Evolutionary conservation across 2,888 invertebrate genomes (phyloP).

Genomic region (Schizaphis graminum): DNA sequence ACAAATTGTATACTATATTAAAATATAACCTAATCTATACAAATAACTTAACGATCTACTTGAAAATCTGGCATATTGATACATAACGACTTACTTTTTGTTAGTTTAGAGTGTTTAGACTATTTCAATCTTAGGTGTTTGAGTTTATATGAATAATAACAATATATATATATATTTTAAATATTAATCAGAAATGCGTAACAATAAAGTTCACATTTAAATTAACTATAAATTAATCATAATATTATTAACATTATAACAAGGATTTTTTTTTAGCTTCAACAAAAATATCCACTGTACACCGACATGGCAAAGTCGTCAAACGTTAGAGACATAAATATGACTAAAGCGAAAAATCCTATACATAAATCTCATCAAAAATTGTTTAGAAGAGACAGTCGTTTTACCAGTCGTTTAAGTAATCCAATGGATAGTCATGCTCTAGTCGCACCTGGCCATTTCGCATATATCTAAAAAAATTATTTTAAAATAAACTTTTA

Average conservation of each 20-base stretch:
- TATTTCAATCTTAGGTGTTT: no score
- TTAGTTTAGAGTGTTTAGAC: no score
- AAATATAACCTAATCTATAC: no score
- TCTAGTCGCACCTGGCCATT: slow-evolving; percentile 10
- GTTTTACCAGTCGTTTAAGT: slow-evolving; percentile 48
- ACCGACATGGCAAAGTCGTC: slow-evolving; percentile 17
- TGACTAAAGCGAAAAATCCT: neutral
- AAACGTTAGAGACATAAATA: neutral
- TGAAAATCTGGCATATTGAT: no score
- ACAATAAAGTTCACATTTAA: neutral
- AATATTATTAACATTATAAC: neutral
- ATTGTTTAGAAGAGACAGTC: slow-evolving; percentile 5
- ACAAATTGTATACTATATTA: no score
- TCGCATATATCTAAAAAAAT: slow-evolving; percentile 29
- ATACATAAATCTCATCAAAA: neutral
- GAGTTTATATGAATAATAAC: neutral
- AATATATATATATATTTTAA: neutral
- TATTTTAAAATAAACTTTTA: neutral
- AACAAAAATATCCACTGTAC: slow-evolving; percentile 35
- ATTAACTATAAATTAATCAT: neutral
- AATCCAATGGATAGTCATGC: slow-evolving; percentile 10
- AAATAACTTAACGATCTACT: no score
- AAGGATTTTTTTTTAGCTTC: slow-evolving; percentile 26
- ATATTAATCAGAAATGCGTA: neutral
- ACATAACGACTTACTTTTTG: no score